These are phyloP conservation scores for Pteria penguin DNA, from an alignment of 2,888 invertebrate genomes.

Conservation along the genomic window DNA sequence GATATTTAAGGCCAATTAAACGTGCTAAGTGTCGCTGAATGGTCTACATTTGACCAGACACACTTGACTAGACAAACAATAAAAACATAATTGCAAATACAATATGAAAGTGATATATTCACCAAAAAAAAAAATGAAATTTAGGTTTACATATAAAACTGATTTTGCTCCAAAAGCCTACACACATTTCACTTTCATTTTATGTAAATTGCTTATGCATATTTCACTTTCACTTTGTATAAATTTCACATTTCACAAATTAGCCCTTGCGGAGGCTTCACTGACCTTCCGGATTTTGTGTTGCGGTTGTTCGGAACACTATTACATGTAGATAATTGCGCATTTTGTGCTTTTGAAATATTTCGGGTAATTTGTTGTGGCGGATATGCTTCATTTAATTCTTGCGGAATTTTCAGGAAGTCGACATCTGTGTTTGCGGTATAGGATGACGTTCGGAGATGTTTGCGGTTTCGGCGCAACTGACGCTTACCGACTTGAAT, in stretches of 20 bases:
- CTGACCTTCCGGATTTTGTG: background rate
- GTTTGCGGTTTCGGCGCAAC: slow-evolving; percentile 27
- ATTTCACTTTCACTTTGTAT: too few species aligned
- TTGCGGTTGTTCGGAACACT: background rate
- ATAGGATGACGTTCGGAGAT: slow-evolving; percentile 22
- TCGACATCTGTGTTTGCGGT: background rate
- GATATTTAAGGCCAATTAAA: too few species aligned
- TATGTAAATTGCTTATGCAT: background rate
- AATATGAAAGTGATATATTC: too few species aligned
- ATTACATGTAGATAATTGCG: background rate
- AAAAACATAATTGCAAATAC: too few species aligned
- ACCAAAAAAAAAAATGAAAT: too few species aligned
- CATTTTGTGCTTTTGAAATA: background rate
- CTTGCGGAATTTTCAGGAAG: background rate
- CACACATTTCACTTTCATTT: too few species aligned
- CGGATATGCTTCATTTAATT: background rate
- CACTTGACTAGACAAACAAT: too few species aligned
- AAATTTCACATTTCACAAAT: too few species aligned
- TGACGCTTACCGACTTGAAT: slow-evolving; percentile 17
- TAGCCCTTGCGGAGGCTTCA: background rate
- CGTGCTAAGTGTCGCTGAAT: too few species aligned
- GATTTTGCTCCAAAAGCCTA: too few species aligned
- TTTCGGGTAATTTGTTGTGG: background rate
- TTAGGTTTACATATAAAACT: too few species aligned
- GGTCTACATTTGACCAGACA: too few species aligned